Evolutionary conservation across 2,797 vertebrate genomes (phyloP).

Genomic region (Garrulus glandarius): DNA sequence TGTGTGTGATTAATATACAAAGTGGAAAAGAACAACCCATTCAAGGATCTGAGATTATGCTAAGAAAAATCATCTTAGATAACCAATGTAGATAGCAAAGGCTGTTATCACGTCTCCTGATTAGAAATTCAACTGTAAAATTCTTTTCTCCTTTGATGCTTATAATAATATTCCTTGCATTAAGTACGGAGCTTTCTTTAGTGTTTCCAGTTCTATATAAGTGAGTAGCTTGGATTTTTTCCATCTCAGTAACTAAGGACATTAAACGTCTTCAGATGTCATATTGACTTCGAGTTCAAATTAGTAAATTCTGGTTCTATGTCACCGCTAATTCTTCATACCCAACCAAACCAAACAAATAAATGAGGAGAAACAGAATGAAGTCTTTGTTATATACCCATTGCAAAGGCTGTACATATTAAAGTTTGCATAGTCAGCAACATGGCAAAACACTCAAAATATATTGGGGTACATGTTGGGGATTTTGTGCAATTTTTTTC

Average conservation of each 20-base stretch:
- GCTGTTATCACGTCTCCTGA: not conserved
- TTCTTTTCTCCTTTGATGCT: not conserved
- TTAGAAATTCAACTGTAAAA: not conserved
- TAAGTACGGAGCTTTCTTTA: not conserved
- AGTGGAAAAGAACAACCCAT: not conserved
- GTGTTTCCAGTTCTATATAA: not conserved
- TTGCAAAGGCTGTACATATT: not conserved
- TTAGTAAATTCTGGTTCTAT: not conserved
- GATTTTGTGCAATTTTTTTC: not conserved
- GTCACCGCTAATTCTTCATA: not conserved
- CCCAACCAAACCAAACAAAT: not conserved
- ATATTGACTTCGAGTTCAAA: not conserved
- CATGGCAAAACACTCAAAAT: not conserved
- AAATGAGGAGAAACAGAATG: not conserved
- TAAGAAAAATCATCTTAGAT: not conserved
- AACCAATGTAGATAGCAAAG: not conserved
- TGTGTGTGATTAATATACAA: slow-evolving; percentile 7
- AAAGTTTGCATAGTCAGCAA: not conserved
- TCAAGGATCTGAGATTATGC: not conserved
- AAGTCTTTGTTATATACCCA: not conserved
- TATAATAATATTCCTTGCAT: not conserved
- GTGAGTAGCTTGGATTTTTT: not conserved
- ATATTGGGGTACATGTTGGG: fast-evolving
- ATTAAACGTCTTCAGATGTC: not conserved
- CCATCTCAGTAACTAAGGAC: not conserved